Evolutionary conservation across 2,888 invertebrate species (phyloP).

Genomic region (Melolontha melolontha): DNA sequence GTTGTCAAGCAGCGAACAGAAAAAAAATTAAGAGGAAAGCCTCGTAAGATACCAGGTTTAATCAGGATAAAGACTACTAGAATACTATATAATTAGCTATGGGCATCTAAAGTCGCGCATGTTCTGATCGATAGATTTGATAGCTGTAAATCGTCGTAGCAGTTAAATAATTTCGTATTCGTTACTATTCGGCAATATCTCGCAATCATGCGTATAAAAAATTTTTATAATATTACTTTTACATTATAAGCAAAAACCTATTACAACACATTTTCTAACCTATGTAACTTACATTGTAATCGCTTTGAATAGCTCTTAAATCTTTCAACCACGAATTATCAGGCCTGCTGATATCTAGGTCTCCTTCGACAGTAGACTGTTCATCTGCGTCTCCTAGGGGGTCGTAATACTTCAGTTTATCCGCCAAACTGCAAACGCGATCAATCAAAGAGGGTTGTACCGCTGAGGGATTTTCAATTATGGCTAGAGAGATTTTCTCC

Average conservation of each 20-base stretch:
- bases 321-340: slow-evolving; percentile 73
- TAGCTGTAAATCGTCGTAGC: no score
- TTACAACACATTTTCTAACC: neutral
- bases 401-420: slow-evolving; percentile 63
- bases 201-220: no score
- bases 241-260: neutral
- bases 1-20: no score
- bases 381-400: slow-evolving; percentile 55
- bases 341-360: slow-evolving; percentile 60
- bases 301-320: slow-evolving; percentile 64
- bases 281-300: slow-evolving; percentile 62
- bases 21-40: no score
- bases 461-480: slow-evolving; percentile 70
- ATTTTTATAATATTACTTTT: no score
- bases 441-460: slow-evolving; percentile 69
- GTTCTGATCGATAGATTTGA: no score
- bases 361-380: slow-evolving; percentile 55
- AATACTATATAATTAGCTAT: no score
- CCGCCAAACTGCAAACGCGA: slow-evolving; percentile 66
- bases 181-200: no score
- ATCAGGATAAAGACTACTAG: no score
- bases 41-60: no score
- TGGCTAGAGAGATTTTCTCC: slow-evolving; percentile 80
- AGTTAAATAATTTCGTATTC: no score
- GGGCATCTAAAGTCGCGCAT: no score